Evolutionary conservation across 2,113 vertebrate genomes (phyloP), one percentile per base, ranked within the genome.

Genomic region (Pituophis catenifer): DNA sequence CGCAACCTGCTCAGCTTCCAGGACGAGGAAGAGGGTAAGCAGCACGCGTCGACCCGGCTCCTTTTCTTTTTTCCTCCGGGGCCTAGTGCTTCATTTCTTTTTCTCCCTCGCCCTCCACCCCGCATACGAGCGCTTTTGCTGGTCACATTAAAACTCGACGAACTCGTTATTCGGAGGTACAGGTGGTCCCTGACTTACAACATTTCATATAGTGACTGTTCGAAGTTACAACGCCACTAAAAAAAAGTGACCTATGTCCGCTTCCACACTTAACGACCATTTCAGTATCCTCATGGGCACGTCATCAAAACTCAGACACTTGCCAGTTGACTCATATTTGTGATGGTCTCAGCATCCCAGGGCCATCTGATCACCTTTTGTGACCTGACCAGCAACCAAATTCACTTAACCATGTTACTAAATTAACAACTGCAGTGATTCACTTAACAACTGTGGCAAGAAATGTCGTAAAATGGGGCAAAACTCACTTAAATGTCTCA

Each of bases 21-120:
- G 94, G 98, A 98, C 94, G 98, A 99, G 58, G 99, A 99, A 12
- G 99, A 99, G 97, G 99, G 99, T 33, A 92, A n/a, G 91, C 57
- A n/a, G 91, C 57, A 1, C 8, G 53, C n/a, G 12, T 24, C 11
- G 33, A 29, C n/a, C 38, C 26, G 44, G 24, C 17, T 50, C 10
- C 21, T 0, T 5, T 7, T 26, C 0, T 0, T 7, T 38, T 2
- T 0, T 2, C 10, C 62, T 13, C 53, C 21, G 62, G 21, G 89
- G 62, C 26, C 90, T 54, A 8, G 52, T 5, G n/a, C 33, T 24
- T 89, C 53, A 13, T 0, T 8, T 54, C 5, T 10, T 19, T 38
- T 13, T 3, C 24, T 65, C 29, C 21, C 52, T 24, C 50, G 24
- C 13, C 87, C 8, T 19, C 24, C 24, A 8, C 33, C 11, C 53